Evolutionary conservation across 2,797 vertebrate genomes (phyloP), one percentile per base, ranked within the genome.

Genomic region (Lepilemur ruficaudatus): DNA sequence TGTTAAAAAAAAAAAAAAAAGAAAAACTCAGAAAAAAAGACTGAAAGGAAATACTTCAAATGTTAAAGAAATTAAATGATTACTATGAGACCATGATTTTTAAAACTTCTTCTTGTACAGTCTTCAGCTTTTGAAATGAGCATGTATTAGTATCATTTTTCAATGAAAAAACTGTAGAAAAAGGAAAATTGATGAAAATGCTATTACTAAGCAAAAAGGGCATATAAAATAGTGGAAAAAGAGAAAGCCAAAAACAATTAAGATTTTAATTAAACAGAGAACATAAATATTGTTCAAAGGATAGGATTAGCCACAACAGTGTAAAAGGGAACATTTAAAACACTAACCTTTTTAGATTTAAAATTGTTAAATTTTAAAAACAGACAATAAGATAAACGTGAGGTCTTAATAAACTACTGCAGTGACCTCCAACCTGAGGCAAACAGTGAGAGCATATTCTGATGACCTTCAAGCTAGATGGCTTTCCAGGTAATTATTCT

Each of bases 81-180:
- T 69, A 57, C 43, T 63, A 22, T 63, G 25, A 57, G 38, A 38
- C 46, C 28, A 1, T 61, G 48, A 32, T 57, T 93, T 86, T 86
- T 61, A 15, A 86, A 55, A 61, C 76, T 89, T 80, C 17, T 46
- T 30, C 46, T 92, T 83, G 5, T 70, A 57, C 8, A 5, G 78
- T 79, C 92, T 95, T 89, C 41, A 65, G 5, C 32, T 95, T 95
- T 91, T 83, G 23, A 96, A 96, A 76, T 89, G 38, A 95, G 12
- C 22, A 48, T 22, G 1, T 69, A n/a, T 92, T 89, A 2, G 22
- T 57, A 57, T 57, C 23, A 57, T 20, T 82, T 97, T 90, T 96
- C 30, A 79, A 28, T 70, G 11, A 59, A 91, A 84, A 95, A 41
- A 7, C 12, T 59, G 59, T n/a, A 41, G 46, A 63, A 75, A 61